Base-by-base conservation (phyloP, 2,888 invertebrate genomes). In the Cryptocephalus primarius region DNA sequence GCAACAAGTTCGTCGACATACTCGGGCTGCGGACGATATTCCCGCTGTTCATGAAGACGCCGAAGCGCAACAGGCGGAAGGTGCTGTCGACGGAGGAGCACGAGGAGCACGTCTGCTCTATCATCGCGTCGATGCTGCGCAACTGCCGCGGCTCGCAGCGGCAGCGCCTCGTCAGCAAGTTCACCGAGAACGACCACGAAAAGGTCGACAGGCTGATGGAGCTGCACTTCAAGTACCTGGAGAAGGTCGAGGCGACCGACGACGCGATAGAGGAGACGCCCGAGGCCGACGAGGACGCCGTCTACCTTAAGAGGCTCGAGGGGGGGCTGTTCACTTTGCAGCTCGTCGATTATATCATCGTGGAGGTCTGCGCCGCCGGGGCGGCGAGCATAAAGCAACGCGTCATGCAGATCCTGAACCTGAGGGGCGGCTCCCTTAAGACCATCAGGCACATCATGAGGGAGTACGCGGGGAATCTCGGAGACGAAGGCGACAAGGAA, bases 11-110 rank as follows among this genome's bases (percentile, higher is more conserved):
- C 70, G 52, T 55, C 9, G 50, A 53, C 43, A 50, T 53, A 32
- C 36, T 55, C 40, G 95, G 99, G 0, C 75, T 99, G 10, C 77
- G 97, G 40, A 95, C 95, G 6, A 87, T 99, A 50, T 99, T 99
- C 71, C 99, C 99, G 1, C 74, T 99, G 1, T 99, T 97, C 66
- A 97, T 99, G 97, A 94, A 96, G 72, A 97, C 97, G 0, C 99
- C 99, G 0, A 88, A 88, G 60, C 82, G 86, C 60, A 82, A 81
- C 59, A 76, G 85, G 49, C 85, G 85, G 63, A 82, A 56, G 48
- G 75, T 90, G 41, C 71, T 91, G 9, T 85, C 88, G 8, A 77
- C 85, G 1, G 90, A 92, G 63, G 91, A 94, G 64, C 88, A 94
- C 60, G 95, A 95, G 78, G 92, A 97, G 72, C 92, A 95, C 70